Conservation (phyloP, 2,888 invertebrate genomes). For the Heliconius sara region DNA sequence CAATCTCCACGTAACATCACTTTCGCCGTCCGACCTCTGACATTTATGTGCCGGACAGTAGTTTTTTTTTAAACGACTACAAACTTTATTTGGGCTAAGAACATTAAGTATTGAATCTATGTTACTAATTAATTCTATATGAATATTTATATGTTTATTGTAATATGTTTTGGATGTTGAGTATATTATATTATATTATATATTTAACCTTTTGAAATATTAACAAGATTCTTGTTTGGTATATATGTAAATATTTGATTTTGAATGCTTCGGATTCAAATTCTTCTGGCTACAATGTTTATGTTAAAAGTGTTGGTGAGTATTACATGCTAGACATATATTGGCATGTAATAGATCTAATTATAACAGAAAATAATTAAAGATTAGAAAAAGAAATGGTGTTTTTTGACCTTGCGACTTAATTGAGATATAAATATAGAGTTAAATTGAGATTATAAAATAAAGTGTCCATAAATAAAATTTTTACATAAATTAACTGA, state of each 20-base stretch:
- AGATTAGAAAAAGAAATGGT: too few species aligned
- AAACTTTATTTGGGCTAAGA: conserved; percentile 27
- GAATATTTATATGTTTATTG: conserved; percentile 27
- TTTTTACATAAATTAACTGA: too few species aligned
- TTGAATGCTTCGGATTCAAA: background rate
- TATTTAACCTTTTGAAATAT: background rate
- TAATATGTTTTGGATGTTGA: background rate
- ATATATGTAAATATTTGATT: background rate
- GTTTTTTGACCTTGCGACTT: too few species aligned
- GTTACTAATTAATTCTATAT: conserved; percentile 11
- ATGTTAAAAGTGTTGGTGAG: too few species aligned
- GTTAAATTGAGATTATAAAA: too few species aligned
- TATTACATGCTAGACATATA: background rate
- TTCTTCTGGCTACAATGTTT: background rate
- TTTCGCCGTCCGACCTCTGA: conserved; percentile 61
- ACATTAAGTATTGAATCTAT: conserved; percentile 8
- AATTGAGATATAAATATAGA: too few species aligned
- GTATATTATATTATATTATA: background rate
- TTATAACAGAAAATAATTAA: background rate
- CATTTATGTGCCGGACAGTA: conserved; percentile 52
- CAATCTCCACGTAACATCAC: conserved; percentile 57
- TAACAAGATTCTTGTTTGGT: background rate
- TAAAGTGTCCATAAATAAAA: too few species aligned
- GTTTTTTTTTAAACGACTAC: conserved; percentile 33
- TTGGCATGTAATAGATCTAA: background rate